Evolutionary conservation across 1,140 invertebrate species (phyloP).

Genomic region (Drosophila erecta): DNA sequence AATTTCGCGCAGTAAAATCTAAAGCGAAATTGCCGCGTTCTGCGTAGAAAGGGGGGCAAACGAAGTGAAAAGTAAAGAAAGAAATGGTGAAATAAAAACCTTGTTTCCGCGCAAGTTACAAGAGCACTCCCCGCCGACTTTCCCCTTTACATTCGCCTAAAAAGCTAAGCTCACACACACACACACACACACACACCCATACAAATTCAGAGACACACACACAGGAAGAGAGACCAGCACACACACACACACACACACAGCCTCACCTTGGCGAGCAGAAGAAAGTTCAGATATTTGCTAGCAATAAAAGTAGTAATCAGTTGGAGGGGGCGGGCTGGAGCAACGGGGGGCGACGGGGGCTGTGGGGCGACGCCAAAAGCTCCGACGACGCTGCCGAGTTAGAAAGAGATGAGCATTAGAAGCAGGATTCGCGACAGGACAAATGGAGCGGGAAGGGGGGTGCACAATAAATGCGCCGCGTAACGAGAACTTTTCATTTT

Average conservation of each 20-base stretch:
- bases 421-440: slow-evolving; percentile 20
- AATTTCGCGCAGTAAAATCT: slow-evolving; percentile 78
- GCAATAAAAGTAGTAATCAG: slow-evolving; percentile 85
- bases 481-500: slow-evolving; percentile 84
- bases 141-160: slow-evolving; percentile 63
- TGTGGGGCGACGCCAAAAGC: slow-evolving; percentile 14
- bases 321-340: slow-evolving; percentile 23
- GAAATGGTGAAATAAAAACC: slow-evolving; percentile 83
- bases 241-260: slow-evolving; percentile 46
- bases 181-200: slow-evolving; percentile 47
- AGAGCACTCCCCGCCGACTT: slow-evolving; percentile 25
- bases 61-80: slow-evolving; percentile 76
- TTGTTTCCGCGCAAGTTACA: slow-evolving; percentile 83
- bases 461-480: slow-evolving; percentile 73
- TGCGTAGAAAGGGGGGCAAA: slow-evolving; percentile 4
- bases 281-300: slow-evolving; percentile 78
- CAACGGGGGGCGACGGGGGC: neutral
- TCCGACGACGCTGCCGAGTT: slow-evolving; percentile 65
- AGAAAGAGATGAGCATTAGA: slow-evolving; percentile 84
- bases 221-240: slow-evolving; percentile 16
- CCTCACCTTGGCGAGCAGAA: slow-evolving; percentile 71
- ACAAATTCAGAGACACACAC: slow-evolving; percentile 15
- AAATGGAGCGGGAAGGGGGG: neutral
- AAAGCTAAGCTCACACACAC: slow-evolving; percentile 73
- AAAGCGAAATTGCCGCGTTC: slow-evolving; percentile 61